Evolutionary conservation across 2,797 vertebrate genomes (phyloP).

Genomic region (Dicrostonyx torquatus): DNA sequence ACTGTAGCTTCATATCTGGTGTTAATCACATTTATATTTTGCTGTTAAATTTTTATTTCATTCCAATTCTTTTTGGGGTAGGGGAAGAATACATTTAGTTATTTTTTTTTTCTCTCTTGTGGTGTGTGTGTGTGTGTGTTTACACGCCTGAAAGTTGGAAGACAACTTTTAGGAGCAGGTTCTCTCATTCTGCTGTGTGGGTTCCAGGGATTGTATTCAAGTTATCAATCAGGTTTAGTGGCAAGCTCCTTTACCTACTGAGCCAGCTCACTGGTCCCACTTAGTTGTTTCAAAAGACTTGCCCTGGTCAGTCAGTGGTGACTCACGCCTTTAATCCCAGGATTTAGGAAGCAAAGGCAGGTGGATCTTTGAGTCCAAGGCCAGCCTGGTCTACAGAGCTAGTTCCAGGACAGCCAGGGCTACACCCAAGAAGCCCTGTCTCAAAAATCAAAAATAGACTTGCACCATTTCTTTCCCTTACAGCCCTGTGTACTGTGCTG

Average conservation of each 20-base stretch:
- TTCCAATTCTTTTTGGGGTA: neutral
- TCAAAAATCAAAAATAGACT: neutral
- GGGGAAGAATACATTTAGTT: neutral
- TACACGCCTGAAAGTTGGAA: no score
- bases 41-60: neutral
- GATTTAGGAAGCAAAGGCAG: neutral
- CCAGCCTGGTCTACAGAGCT: neutral
- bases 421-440: neutral
- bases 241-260: neutral
- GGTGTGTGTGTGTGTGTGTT: no score
- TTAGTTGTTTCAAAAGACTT: neutral
- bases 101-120: neutral
- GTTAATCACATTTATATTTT: neutral
- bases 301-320: neutral
- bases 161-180: neutral
- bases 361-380: neutral
- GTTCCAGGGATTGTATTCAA: neutral
- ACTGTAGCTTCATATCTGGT: neutral
- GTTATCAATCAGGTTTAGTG: neutral
- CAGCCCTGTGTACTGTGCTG: constrained; percentile 94
- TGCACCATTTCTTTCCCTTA: neutral
- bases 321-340: neutral
- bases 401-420: neutral
- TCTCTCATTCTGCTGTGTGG: neutral
- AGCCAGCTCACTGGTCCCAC: neutral